Percentiles rank a stretch among this genome's conserved stretches.
Conservation (phyloP, 2,113 vertebrate genomes). For the Muntiacus reevesi region DNA sequence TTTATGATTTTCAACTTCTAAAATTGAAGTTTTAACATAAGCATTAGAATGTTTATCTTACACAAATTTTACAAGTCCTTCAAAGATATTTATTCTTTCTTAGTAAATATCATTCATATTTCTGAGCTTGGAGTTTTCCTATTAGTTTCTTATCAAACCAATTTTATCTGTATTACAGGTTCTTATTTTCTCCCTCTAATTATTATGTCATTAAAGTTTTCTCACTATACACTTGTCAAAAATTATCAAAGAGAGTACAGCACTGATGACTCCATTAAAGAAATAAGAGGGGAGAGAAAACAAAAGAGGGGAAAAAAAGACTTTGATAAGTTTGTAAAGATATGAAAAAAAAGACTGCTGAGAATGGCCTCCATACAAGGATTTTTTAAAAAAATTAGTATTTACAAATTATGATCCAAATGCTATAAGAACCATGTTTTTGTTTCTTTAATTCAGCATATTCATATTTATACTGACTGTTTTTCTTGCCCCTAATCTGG, state of each 20-base stretch:
- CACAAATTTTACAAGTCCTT: not conserved
- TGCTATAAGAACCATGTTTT: not conserved
- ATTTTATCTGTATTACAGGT: not conserved
- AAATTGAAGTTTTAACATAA: not conserved
- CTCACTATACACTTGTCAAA: constrained; percentile 42
- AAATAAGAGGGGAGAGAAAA: not conserved
- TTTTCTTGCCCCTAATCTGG: not conserved
- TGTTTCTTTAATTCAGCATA: not conserved
- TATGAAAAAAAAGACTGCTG: not conserved
- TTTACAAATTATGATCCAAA: not conserved
- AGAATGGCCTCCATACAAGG: not conserved
- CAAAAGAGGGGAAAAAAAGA: not conserved
- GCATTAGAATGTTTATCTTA: not conserved
- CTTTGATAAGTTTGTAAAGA: not conserved
- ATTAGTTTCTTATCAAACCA: not conserved
- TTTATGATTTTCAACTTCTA: not conserved
- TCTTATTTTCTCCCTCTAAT: constrained; percentile 7
- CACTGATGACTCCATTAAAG: not conserved
- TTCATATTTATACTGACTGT: not conserved
- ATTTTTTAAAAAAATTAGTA: not conserved
- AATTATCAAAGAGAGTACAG: not conserved
- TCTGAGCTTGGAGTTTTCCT: not conserved
- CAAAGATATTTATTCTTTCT: constrained; percentile 9
- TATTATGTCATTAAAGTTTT: not conserved
- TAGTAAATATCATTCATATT: not conserved